Percentiles rank a stretch among this genome's conserved stretches.
Conservation (phyloP, 2,888 invertebrate genomes). For the Epinotia ramella region DNA sequence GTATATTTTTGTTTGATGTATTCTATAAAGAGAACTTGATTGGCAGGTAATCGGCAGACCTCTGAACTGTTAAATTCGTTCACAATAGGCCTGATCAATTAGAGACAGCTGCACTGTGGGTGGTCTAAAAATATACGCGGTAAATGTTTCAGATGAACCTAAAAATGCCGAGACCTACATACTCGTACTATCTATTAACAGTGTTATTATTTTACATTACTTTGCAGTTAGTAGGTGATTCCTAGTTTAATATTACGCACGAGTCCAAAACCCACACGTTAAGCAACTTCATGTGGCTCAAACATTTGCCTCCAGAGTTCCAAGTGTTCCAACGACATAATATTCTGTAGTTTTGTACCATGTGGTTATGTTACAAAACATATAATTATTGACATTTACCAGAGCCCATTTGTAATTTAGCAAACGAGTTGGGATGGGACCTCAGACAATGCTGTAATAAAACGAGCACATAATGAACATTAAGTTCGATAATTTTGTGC, state of each 20-base stretch:
- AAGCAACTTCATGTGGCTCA: background rate
- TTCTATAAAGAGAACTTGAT: conserved; percentile 66
- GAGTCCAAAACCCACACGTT: background rate
- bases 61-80: conserved; percentile 68
- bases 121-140: conserved; percentile 71
- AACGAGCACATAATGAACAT: conserved; percentile 54
- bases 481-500: conserved; percentile 58
- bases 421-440: conserved; percentile 50
- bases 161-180: background rate
- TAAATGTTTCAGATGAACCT: conserved; percentile 52
- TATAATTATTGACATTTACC: conserved; percentile 60
- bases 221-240: too few species aligned
- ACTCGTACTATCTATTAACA: background rate
- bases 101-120: conserved; percentile 64
- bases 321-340: background rate
- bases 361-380: conserved; percentile 54
- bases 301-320: background rate
- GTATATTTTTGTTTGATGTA: conserved; percentile 8
- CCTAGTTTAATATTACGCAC: too few species aligned
- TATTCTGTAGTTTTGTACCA: conserved; percentile 43
- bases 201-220: too few species aligned
- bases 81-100: conserved; percentile 73
- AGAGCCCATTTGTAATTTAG: conserved; percentile 57
- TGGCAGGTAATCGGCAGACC: conserved; percentile 68
- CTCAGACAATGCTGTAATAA: conserved; percentile 60